These are phyloP conservation scores for Tribolium castaneum DNA, from an alignment of 1,140 invertebrate genomes.

Conservation along the genomic window DNA sequence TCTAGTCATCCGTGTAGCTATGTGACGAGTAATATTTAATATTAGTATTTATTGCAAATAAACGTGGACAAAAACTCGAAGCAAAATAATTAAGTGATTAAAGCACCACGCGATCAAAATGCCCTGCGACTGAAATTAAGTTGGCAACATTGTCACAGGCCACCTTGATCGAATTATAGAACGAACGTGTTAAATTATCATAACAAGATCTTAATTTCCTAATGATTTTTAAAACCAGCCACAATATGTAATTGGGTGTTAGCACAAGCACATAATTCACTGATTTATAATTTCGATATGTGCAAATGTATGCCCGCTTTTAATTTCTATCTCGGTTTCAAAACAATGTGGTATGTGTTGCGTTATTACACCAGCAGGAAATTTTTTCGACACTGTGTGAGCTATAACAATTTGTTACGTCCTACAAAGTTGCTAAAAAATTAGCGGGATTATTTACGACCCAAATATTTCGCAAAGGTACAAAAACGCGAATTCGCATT, in stretches of 20 bases:
- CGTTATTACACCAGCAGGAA: not conserved
- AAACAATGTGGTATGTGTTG: not conserved
- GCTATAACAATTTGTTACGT: not conserved
- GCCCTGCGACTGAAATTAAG: too few relatives aligned
- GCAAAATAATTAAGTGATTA: not conserved
- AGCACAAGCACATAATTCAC: not conserved
- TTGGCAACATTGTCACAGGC: too few relatives aligned
- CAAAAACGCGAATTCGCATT: not conserved
- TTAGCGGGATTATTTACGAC: not conserved
- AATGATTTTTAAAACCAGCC: too few relatives aligned
- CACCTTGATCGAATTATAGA: too few relatives aligned
- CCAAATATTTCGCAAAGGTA: not conserved
- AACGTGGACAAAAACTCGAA: not conserved
- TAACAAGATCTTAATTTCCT: too few relatives aligned
- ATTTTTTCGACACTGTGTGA: not conserved
- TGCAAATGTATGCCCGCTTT: not conserved
- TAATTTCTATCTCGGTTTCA: not conserved
- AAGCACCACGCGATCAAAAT: too few relatives aligned
- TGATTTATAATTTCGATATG: not conserved
- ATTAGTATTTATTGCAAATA: not conserved
- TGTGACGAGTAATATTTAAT: not conserved
- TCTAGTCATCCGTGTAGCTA: not conserved
- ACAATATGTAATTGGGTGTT: not conserved
- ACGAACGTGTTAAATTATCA: too few relatives aligned
- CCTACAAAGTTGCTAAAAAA: not conserved